Conservation (phyloP, 2,888 invertebrate species). For the Sminthurinus aureus region DNA sequence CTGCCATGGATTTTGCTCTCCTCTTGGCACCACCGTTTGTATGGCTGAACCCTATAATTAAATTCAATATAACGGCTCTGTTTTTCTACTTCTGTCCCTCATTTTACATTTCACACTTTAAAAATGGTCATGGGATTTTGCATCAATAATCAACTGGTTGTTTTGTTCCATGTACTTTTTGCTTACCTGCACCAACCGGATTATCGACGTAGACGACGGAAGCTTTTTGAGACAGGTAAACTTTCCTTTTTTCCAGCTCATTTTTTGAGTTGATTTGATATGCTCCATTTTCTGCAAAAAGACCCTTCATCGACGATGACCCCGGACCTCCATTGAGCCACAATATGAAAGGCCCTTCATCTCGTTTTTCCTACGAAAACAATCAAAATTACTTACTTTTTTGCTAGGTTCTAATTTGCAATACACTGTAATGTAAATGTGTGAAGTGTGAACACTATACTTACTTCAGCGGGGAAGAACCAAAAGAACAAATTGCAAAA, state of each 20-base stretch:
- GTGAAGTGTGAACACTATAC: not conserved
- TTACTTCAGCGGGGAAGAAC: conserved; percentile 2
- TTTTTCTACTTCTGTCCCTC: no score
- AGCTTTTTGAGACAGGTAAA: not conserved
- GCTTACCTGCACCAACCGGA: not conserved
- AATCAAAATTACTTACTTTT: not conserved
- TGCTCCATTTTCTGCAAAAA: not conserved
- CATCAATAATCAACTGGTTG: no score
- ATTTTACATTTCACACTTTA: no score
- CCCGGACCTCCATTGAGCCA: not conserved
- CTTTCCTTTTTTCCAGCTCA: not conserved
- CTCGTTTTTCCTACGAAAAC: not conserved
- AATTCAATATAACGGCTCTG: not conserved
- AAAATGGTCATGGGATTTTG: no score
- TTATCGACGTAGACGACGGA: not conserved
- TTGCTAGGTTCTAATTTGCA: not conserved
- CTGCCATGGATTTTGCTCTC: not conserved
- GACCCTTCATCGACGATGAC: not conserved
- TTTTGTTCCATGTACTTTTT: no score
- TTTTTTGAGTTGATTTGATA: not conserved
- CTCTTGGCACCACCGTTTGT: not conserved
- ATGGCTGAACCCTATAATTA: not conserved
- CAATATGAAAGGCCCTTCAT: not conserved
- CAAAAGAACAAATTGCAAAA: not conserved
- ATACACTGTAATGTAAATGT: not conserved